phyloP scores from a whole-genome alignment of 2,888 invertebrate species.

The Blastobasis adustella region DNA sequence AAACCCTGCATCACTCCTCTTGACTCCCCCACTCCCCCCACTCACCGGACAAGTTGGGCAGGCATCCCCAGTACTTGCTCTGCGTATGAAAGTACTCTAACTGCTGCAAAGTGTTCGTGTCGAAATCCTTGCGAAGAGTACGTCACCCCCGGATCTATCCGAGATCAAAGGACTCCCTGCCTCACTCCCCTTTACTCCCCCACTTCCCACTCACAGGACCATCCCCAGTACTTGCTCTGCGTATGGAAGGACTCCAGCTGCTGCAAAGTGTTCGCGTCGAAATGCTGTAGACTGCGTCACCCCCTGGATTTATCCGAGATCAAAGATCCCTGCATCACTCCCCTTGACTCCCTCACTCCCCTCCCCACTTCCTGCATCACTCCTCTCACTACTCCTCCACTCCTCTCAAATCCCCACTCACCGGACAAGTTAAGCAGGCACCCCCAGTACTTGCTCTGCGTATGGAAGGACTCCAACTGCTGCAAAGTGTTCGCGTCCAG shows the following conservation, averaged over 20 bases:
- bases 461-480: conserved; percentile 96
- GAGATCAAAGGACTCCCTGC: too few relatives aligned
- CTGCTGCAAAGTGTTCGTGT: conserved; percentile 92
- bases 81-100: conserved; percentile 97
- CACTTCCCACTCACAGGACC: conserved; percentile 66
- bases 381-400: too few relatives aligned
- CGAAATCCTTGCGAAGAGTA: conserved; percentile 83
- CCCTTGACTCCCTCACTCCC: too few relatives aligned
- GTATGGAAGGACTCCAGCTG: conserved; percentile 98
- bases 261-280: conserved; percentile 93
- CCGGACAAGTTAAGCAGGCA: conserved; percentile 91
- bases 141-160: too few relatives aligned
- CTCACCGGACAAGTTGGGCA: conserved; percentile 85
- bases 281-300: too few relatives aligned
- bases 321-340: too few relatives aligned
- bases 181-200: too few relatives aligned
- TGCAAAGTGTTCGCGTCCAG: conserved; percentile 94
- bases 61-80: conserved; percentile 97
- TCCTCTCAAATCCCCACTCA: conserved; percentile 1
- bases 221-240: conserved; percentile 97
- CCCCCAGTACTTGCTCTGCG: conserved; percentile 97
- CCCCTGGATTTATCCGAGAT: too few relatives aligned
- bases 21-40: too few relatives aligned
- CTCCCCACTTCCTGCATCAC: too few relatives aligned
- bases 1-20: too few relatives aligned